These are phyloP conservation scores for Colinus virginianus DNA, from an alignment of 2,113 vertebrate genomes.

Conservation along the genomic window DNA sequence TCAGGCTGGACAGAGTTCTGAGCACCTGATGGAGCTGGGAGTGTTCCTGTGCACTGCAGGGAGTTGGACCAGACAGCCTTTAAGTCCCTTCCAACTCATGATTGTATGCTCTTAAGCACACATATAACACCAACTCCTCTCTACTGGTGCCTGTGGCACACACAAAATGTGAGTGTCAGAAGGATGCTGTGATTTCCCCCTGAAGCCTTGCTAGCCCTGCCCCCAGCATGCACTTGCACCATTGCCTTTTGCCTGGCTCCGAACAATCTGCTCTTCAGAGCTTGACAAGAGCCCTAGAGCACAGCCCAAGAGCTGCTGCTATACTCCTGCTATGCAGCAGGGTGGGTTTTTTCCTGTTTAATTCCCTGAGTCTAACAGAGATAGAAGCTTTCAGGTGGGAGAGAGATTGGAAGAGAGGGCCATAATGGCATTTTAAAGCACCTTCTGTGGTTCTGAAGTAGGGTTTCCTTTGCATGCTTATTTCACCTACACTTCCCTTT, in stretches of 20 bases:
- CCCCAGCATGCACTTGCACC: not conserved
- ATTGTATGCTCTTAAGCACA: not conserved
- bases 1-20: too few species aligned
- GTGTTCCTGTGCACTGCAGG: too few species aligned
- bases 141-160: not conserved
- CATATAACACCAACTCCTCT: not conserved
- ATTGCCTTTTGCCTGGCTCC: not conserved
- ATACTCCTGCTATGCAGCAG: not conserved
- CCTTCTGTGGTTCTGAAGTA: not conserved
- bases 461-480: not conserved
- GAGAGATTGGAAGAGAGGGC: not conserved
- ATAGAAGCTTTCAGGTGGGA: not conserved
- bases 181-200: not conserved
- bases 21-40: too few species aligned
- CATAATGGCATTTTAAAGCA: not conserved
- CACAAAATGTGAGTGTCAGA: rapidly evolving
- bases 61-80: too few species aligned
- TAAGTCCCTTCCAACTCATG: too few species aligned
- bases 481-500: not conserved
- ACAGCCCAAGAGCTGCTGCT: not conserved
- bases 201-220: not conserved
- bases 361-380: not conserved
- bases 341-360: not conserved
- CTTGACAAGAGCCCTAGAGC: not conserved
- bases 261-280: not conserved